Evolutionary conservation across 1,140 invertebrate species (phyloP).

Genomic region (Cheumatopsyche charites): DNA sequence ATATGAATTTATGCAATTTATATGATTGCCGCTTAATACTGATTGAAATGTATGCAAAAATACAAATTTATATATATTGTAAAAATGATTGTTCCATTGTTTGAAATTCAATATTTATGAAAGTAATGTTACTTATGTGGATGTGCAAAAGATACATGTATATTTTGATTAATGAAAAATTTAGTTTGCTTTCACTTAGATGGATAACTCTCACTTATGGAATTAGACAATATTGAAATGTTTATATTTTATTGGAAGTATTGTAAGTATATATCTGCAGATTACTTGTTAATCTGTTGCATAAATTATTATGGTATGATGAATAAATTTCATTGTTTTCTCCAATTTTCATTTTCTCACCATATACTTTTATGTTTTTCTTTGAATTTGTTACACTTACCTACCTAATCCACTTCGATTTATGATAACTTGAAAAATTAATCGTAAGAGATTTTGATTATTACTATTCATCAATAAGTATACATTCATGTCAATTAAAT

Average conservation of each 20-base stretch:
- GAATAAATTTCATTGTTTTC: conserved; percentile 6
- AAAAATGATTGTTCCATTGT: conserved; percentile 1
- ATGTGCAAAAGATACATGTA: conserved; percentile 36
- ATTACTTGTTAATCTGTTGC: conserved; percentile 8
- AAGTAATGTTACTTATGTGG: conserved; percentile 34
- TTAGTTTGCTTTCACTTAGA: conserved; percentile 44
- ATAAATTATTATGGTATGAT: not conserved
- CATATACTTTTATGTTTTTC: not conserved
- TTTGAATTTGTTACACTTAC: no score
- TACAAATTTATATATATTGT: not conserved
- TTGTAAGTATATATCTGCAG: conserved; percentile 2
- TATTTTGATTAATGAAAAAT: conserved; percentile 32
- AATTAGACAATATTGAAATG: conserved; percentile 45
- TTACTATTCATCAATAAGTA: conserved; percentile 1
- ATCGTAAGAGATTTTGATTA: conserved; percentile 17
- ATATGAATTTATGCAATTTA: conserved; percentile 2
- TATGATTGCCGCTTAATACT: conserved; percentile 18
- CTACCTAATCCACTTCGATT: not conserved
- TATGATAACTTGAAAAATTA: conserved; percentile 3
- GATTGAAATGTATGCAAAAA: not conserved
- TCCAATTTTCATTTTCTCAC: conserved; percentile 24
- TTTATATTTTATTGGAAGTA: conserved; percentile 6
- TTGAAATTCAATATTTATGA: no score
- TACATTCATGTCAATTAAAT: conserved; percentile 18
- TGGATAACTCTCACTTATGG: conserved; percentile 46